Conservation (phyloP, 2,113 vertebrate genomes). For the Pantherophis guttatus region DNA sequence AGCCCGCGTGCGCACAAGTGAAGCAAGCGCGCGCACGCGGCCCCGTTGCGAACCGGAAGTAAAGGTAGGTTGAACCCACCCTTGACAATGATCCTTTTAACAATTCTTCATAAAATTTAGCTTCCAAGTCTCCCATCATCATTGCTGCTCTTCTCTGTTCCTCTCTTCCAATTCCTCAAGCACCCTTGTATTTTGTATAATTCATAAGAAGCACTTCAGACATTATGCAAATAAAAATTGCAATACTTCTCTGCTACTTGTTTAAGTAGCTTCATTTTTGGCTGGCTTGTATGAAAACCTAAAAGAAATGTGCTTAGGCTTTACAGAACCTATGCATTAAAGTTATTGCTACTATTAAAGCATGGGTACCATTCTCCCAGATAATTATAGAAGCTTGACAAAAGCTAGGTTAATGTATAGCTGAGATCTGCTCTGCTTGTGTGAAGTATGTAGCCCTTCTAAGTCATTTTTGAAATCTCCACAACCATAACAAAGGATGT, state of each 20-base stretch:
- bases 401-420: not conserved
- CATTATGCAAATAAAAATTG: not conserved
- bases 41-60: too few relatives aligned
- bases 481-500: not conserved
- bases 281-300: not conserved
- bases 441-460: not conserved
- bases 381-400: not conserved
- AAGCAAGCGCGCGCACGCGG: too few relatives aligned
- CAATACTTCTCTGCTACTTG: not conserved
- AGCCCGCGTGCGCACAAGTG: too few relatives aligned
- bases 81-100: not conserved
- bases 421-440: not conserved
- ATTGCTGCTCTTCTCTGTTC: not conserved
- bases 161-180: not conserved
- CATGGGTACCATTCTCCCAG: not conserved
- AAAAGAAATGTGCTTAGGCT: not conserved
- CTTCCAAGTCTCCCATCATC: not conserved
- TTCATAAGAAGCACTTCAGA: not conserved
- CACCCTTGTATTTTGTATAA: not conserved
- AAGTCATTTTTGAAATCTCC: not conserved
- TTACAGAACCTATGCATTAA: not conserved
- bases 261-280: not conserved
- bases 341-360: not conserved
- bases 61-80: too few relatives aligned
- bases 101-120: not conserved